Evolutionary conservation across 2,797 vertebrate genomes (phyloP).

Genomic region (Melanotaenia nigrans): DNA sequence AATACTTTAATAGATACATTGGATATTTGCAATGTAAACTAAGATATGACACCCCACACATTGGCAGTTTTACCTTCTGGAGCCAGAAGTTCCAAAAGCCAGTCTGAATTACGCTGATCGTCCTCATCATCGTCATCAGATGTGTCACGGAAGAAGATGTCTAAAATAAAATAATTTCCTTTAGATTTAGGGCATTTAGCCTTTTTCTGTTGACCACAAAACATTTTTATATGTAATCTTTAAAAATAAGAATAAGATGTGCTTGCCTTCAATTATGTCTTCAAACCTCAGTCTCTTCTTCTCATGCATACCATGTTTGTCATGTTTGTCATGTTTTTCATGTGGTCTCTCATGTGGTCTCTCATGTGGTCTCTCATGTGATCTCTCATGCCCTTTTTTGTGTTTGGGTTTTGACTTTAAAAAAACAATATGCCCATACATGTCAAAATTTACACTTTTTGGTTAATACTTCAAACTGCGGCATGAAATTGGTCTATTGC

Average conservation of each 20-base stretch:
- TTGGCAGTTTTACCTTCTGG: conserved; percentile 58
- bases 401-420: conserved; percentile 61
- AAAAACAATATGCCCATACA: background rate
- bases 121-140: conserved; percentile 69
- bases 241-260: background rate
- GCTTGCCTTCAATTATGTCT: conserved; percentile 56
- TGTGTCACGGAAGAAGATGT: conserved; percentile 48
- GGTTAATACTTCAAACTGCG: background rate
- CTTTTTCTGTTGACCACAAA: background rate
- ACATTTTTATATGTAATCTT: background rate
- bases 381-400: background rate
- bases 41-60: background rate
- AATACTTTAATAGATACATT: background rate
- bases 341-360: too few relatives aligned
- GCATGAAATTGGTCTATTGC: background rate
- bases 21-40: background rate
- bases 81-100: conserved; percentile 75
- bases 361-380: too few relatives aligned
- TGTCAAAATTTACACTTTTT: background rate
- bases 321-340: fast-evolving
- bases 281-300: background rate
- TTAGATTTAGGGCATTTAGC: conserved; percentile 9
- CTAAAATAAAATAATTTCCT: conserved; percentile 47
- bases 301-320: background rate
- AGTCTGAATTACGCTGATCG: conserved; percentile 44